Conservation (phyloP, 2,888 invertebrate genomes). For the Smittia aterrima region DNA sequence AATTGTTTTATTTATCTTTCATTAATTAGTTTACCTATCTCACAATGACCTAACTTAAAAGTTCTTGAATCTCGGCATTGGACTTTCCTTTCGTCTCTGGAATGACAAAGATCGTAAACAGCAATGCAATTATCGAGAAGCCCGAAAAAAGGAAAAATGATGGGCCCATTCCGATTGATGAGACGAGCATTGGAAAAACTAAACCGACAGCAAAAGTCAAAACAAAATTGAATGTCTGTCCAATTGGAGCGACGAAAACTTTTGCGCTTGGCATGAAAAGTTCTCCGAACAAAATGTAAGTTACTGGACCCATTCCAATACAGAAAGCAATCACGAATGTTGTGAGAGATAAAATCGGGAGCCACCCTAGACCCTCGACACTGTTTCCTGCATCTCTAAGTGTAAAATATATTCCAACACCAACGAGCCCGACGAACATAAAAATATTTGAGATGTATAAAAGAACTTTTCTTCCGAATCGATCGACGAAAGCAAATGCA, state of each 20-base stretch:
- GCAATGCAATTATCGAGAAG: slow-evolving; percentile 60
- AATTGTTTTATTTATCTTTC: too few relatives aligned
- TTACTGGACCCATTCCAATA: slow-evolving; percentile 75
- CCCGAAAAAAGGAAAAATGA: slow-evolving; percentile 68
- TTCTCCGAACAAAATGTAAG: slow-evolving; percentile 74
- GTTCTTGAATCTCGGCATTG: slow-evolving; percentile 62
- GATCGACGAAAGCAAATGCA: slow-evolving; percentile 71
- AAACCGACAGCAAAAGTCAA: slow-evolving; percentile 71
- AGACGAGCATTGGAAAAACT: slow-evolving; percentile 59
- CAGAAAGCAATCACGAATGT: slow-evolving; percentile 73
- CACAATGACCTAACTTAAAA: slow-evolving; percentile 1
- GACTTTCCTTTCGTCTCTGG: slow-evolving; percentile 65
- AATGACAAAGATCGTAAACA: slow-evolving; percentile 61
- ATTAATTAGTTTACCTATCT: too few relatives aligned
- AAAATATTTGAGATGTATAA: slow-evolving; percentile 64
- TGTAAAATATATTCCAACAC: slow-evolving; percentile 64
- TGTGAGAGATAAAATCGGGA: slow-evolving; percentile 67
- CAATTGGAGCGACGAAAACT: slow-evolving; percentile 66
- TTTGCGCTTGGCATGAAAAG: slow-evolving; percentile 71
- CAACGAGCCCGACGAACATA: slow-evolving; percentile 64
- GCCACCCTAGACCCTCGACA: slow-evolving; percentile 58
- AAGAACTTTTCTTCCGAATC: slow-evolving; percentile 69
- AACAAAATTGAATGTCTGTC: slow-evolving; percentile 72
- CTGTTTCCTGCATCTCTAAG: slow-evolving; percentile 46
- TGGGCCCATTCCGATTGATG: slow-evolving; percentile 57